Percentiles rank a stretch among this genome's conserved stretches.
Evolutionary conservation across 2,113 vertebrate genomes (phyloP).

Genomic region (Gopherus evgoodei): DNA sequence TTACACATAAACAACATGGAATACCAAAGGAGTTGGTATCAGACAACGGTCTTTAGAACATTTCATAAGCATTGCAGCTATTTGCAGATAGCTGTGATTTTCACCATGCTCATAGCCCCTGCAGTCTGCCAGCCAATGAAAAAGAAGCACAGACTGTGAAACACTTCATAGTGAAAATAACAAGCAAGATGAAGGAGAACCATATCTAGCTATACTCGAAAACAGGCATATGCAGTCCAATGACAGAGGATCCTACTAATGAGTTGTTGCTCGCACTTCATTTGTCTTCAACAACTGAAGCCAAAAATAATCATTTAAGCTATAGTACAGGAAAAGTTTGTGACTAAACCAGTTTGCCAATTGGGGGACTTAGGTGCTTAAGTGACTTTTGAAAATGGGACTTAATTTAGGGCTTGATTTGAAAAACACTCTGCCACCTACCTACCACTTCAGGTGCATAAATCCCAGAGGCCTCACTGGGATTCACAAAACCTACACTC

Average conservation of each 20-base stretch:
- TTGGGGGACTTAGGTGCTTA: not conserved
- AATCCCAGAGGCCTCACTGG: no score
- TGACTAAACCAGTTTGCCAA: not conserved
- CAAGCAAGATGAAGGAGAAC: not conserved
- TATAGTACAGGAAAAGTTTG: not conserved
- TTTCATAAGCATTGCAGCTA: not conserved
- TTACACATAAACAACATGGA: not conserved
- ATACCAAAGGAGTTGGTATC: not conserved
- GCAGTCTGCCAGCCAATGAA: not conserved
- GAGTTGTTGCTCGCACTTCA: not conserved
- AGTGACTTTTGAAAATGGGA: not conserved
- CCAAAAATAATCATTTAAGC: not conserved
- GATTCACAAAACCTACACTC: no score
- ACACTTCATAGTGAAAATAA: accelerated
- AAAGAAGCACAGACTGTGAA: not conserved
- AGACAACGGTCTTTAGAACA: not conserved
- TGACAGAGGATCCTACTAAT: not conserved
- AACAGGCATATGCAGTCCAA: not conserved
- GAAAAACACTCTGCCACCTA: no score
- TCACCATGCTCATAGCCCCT: not conserved
- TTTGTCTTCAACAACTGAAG: not conserved
- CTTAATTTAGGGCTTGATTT: no score
- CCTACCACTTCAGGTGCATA: no score
- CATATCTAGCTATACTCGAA: not conserved
- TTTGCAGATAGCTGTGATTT: not conserved